Evolutionary conservation across 1,140 invertebrate species (phyloP), one percentile per base, ranked within the genome.

Genomic region (Aphidius gifuensis): DNA sequence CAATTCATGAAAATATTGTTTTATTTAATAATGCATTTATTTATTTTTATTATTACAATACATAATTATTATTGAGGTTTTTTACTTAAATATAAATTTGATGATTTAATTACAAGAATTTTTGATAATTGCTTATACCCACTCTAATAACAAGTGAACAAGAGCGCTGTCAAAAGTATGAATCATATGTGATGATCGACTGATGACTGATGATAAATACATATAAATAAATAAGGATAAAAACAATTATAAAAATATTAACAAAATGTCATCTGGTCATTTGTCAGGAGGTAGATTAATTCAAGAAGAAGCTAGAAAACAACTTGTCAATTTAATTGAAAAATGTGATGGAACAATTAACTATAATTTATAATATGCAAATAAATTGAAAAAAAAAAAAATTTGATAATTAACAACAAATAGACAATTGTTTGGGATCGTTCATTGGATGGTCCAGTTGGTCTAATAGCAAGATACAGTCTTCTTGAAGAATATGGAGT

Each of bases 391-490:
- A n/a, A n/a, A n/a, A n/a, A n/a, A n/a, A n/a, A n/a, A n/a, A n/a
- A n/a, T 3, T 16, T 0, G n/a, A 16, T 16, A 16, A 16, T 16
- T 16, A 53, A 43, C 67, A 68, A 70, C 69, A 68, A 39, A 54
- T 65, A 93, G 91, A 89, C 90, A 9, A 88, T 96, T 61, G 88
- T 97, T 50, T 94, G 94, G 90, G 95, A 97, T 79, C 90, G 94
- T 74, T 88, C 89, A 59, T 81, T 98, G 50, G 91, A 89, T 32
- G 92, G 92, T 44, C 92, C 94, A 8, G 87, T 96, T 69, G 92
- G 92, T 5, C 81, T 96, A 47, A 87, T 98, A 8, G 92, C 92
- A 3, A 89, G 93, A 71, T 93, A 92, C 73, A 85, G 86, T 50
- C 78, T 94, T 9, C 79, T 98, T 1, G 85, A 88, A 70, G 90